Percentiles rank a stretch among this genome's conserved stretches.
Evolutionary conservation across 2,797 vertebrate species (phyloP).

Genomic region (Macrochelys suwanniensis): DNA sequence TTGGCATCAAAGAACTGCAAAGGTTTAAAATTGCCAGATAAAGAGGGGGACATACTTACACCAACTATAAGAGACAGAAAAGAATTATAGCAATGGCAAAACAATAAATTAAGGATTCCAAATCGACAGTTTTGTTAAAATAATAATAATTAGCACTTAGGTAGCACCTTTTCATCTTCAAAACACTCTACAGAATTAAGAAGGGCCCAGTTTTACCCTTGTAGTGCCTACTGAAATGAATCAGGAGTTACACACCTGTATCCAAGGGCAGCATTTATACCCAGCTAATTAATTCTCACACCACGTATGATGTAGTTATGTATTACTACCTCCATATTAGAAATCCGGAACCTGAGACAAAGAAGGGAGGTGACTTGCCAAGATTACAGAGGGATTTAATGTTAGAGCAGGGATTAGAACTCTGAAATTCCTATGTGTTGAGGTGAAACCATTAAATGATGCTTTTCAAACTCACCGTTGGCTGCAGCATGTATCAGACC

Average conservation of each 20-base stretch:
- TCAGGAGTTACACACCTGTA: neutral
- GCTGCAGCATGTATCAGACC: conserved; percentile 74
- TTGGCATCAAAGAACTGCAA: conserved; percentile 81
- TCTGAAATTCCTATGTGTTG: fast-evolving
- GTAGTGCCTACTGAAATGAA: neutral
- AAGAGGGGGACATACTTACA: conserved; percentile 73
- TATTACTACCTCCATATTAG: neutral
- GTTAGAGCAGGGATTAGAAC: neutral
- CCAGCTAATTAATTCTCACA: neutral
- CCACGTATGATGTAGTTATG: neutral
- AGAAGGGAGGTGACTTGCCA: neutral
- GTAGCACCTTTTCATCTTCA: neutral
- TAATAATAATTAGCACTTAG: neutral
- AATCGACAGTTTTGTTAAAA: neutral
- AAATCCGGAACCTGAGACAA: neutral
- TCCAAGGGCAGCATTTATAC: neutral
- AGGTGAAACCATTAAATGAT: neutral
- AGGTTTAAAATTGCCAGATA: conserved; percentile 78
- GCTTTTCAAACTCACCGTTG: conserved; percentile 69
- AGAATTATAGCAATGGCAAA: neutral
- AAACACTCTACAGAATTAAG: neutral
- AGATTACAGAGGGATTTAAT: neutral
- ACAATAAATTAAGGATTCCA: neutral
- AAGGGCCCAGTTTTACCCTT: neutral
- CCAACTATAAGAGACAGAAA: conserved; percentile 63